Evolutionary conservation across 2,888 invertebrate species (phyloP), one percentile per base, ranked within the genome.

Genomic region (Apeira syringaria): DNA sequence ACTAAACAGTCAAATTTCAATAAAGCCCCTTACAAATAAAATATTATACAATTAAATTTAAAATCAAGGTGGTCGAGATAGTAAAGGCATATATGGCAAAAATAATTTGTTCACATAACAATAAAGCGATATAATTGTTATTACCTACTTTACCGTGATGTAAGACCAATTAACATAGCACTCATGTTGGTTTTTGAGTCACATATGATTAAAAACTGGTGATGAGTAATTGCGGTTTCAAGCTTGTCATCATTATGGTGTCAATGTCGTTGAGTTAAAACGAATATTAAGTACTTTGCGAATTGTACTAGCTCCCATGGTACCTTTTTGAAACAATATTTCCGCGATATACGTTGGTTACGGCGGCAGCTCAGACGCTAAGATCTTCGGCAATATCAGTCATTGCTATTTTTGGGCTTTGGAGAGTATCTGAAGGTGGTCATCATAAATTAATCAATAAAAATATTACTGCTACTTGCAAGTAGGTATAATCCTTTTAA

Each of bases 61-160:
- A 56, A 50, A 59, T 52, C 64, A 67, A 73, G 70, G 66, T 50
- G 41, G 59, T 41, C 50, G 3, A 12, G 2, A 31, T 24, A 37
- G 40, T 41, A 41, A 32, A 27, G 32, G 31, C 29, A 27, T 42
- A 35, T 53, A 59, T 50, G 36, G 45, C 44, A 15, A 45, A 20
- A 28, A 20, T 36, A 43, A 45, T 46, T 46, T 42, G 41, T 37
- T 41, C 33, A 32, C 26, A 42, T 43, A 33, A 45, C 37, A 35
- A 50, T 40, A 31, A 35, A 40, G 36, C 33, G 47, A 42, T 30
- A 34, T 35, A 29, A 49, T 47, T 49, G 38, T 49, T 45, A 48
- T 47, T 50, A 7, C 20, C 7, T 20, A 20, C 6, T n/a, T n/a
- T 30, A 12, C 13, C 3, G 28, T 49, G 42, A 56, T 44, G 43